Base-by-base conservation (phyloP, 2,888 invertebrate species). In the Drosophila glabriapex region DNA sequence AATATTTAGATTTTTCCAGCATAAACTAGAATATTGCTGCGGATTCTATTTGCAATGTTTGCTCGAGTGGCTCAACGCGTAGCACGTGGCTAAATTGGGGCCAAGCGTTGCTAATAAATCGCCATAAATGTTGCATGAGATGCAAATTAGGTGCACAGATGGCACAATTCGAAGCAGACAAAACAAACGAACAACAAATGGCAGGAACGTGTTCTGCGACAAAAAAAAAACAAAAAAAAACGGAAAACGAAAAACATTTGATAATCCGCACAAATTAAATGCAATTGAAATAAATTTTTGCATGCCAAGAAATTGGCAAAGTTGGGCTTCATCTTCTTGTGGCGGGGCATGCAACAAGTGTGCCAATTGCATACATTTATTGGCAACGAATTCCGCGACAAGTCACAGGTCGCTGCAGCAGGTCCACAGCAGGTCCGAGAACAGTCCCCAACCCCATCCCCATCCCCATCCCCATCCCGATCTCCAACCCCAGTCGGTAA, bases 281-380 rank as follows among this genome's bases (percentile, higher is more conserved):
- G 83, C 88, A 87, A 87, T 87, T 87, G 86, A 87, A 88, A 88
- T 85, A 88, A 87, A 87, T 78, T 87, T 87, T 79, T 78, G 68
- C 83, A 87, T 90, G 72, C 65, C 64, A 73, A 81, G 83, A 82
- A 82, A 77, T 83, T 76, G 85, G 73, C 75, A 67, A 55, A 74
- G 65, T 69, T 67, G 62, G 66, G 22, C 41, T 68, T 31, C 61
- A 25, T 29, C 28, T 50, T 22, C 25, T 7, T 14, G 35, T 22
- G 54, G 49, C 7, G 68, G 66, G 67, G 73, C 73, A 80, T 84
- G 80, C 89, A 89, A 84, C 85, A 89, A 87, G 87, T 87, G 86
- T 71, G 75, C 83, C 88, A 81, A 83, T 87, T 87, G 85, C 86
- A 87, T 90, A 86, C 81, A 84, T 85, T 85, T 89, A 85, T 89